Conservation (phyloP, 2,113 vertebrate species). For the Chamaetylas fuelleborni region DNA sequence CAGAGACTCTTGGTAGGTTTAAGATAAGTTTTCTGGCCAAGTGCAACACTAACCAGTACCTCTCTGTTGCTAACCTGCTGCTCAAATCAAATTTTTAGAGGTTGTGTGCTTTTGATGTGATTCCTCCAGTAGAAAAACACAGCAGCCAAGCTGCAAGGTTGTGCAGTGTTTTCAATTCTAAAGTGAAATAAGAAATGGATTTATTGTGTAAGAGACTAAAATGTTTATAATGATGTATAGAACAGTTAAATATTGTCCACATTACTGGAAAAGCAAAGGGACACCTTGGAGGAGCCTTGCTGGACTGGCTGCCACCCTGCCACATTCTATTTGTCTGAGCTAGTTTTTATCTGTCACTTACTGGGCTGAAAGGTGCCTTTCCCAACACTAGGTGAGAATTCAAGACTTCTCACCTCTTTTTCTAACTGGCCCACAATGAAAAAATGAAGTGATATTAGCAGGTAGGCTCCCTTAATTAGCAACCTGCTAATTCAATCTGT, state of each 20-base stretch:
- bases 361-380: not conserved
- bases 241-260: not conserved
- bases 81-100: not conserved
- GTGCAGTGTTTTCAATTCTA: not conserved
- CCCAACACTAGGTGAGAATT: not conserved
- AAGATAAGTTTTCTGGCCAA: not conserved
- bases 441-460: not conserved
- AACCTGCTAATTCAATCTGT: not conserved
- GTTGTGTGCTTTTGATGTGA: not conserved
- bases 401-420: not conserved
- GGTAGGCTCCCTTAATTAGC: not conserved
- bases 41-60: not conserved
- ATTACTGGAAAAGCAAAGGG: not conserved
- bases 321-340: not conserved
- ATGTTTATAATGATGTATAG: not conserved
- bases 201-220: not conserved
- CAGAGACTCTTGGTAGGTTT: not conserved
- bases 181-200: not conserved
- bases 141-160: not conserved
- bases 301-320: not conserved
- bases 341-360: not conserved
- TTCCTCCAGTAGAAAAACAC: not conserved
- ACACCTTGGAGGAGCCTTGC: not conserved
- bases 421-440: not conserved
- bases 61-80: not conserved